Percentiles rank a stretch among this genome's conserved stretches.
Conservation (phyloP, 2,113 vertebrate species). For the Phrynosoma blainvillii region DNA sequence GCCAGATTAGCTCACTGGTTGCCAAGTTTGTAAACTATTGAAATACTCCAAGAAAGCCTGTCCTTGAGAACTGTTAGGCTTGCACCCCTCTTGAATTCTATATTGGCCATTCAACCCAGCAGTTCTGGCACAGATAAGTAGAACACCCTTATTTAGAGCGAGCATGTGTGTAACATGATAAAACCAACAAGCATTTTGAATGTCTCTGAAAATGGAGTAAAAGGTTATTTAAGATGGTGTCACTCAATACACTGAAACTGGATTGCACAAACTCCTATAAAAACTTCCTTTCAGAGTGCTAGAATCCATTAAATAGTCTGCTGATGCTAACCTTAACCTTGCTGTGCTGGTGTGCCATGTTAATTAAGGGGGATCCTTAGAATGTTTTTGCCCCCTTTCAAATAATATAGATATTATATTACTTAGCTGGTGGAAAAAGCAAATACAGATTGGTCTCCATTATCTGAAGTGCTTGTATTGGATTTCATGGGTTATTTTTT, state of each 20-base stretch:
- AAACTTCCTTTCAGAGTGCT: no score
- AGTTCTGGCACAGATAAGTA: neutral
- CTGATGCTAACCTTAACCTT: no score
- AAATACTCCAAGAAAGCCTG: neutral
- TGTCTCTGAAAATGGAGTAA: neutral
- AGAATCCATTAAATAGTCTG: no score
- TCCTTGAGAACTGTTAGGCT: neutral
- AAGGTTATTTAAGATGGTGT: neutral
- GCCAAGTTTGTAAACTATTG: conserved; percentile 15
- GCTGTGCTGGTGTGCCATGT: no score
- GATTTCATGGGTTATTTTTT: no score
- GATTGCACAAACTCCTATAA: no score
- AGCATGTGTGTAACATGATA: neutral
- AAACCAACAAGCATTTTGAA: neutral
- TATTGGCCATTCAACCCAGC: neutral
- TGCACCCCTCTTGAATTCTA: neutral
- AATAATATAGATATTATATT: no score
- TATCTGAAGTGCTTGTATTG: no score
- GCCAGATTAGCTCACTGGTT: neutral
- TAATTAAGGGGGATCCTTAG: no score
- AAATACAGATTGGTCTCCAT: no score
- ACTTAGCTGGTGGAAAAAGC: no score
- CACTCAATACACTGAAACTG: neutral
- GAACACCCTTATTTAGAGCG: neutral
- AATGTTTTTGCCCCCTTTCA: no score